Base-by-base conservation (phyloP, 2,888 invertebrate genomes). In the Kryphioiulus occultus region DNA sequence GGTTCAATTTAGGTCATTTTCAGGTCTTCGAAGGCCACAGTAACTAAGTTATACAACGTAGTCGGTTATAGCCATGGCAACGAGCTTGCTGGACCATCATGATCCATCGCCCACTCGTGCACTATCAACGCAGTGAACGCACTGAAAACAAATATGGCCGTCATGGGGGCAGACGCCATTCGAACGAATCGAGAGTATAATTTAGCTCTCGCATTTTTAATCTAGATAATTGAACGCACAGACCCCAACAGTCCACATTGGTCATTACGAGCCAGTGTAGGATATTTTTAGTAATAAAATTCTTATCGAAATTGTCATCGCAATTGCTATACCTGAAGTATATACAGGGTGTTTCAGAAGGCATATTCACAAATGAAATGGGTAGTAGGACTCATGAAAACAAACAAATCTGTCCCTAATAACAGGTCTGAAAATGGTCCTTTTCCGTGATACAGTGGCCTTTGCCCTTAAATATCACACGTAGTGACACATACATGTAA, bases 1-100 rank as follows among this genome's bases (percentile, higher is more conserved):
- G 78, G 78, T 78, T 78, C 78, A 78, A 78, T 78, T 78, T 78
- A 78, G 78, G 78, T 78, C 78, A 78, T 78, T 78, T 30, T 78
- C 78, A 30, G 78, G 30, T 78, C 78, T 78, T 78, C 78, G 78
- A 78, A n/a, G 78, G 78, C 78, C 30, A 4, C 26, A 30, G 30
- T 78, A 78, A 78, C 78, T 78, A 78, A 78, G 26, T 78, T 15
- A 78, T 78, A 30, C 78, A 78, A 30, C 78, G 15, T 30, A 15
- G 78, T 30, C 78, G 26, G 78, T 78, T 78, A 78, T 78, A 78
- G 30, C 78, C 78, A 78, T 78, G 78, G 78, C 78, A 78, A 78
- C 78, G 30, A 78, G 78, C 30, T 78, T 78, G 78, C 78, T 78
- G 78, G 78, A 78, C 78, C 78, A 78, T 78, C 78, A 15, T 78